Conservation (phyloP, 1,140 invertebrate species). For the Cyphomyrmex costatus region DNA sequence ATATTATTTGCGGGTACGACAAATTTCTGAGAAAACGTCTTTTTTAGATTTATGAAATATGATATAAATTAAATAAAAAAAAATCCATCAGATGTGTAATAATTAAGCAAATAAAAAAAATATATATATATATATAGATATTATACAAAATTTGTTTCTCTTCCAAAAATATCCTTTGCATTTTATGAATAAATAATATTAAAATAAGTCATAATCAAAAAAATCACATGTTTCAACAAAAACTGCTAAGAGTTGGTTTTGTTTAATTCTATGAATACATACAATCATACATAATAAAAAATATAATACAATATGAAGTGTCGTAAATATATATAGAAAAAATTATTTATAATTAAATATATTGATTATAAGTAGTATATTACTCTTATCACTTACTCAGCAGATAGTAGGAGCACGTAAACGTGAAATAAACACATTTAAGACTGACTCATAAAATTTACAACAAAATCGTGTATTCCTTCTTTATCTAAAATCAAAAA, state of each 20-base stretch:
- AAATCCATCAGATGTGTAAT: not conserved
- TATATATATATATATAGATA: constrained; percentile 2
- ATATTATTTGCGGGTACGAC: not conserved
- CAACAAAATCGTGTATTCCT: constrained; percentile 73
- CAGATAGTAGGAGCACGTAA: not conserved
- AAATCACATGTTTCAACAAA: not conserved
- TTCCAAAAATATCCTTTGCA: not conserved
- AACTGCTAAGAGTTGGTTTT: not conserved
- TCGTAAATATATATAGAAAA: constrained; percentile 12
- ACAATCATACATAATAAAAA: constrained; percentile 26
- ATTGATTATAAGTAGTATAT: constrained; percentile 6
- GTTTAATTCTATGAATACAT: not conserved
- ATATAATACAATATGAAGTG: constrained; percentile 26
- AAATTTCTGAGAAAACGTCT: not conserved
- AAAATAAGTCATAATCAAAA: too few relatives aligned
- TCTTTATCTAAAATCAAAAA: constrained; percentile 73
- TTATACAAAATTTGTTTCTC: not conserved
- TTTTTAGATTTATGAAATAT: not conserved
- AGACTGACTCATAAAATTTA: constrained; percentile 53
- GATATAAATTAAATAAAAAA: not conserved
- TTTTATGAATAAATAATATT: not conserved
- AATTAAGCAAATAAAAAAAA: not conserved
- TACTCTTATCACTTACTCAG: not conserved
- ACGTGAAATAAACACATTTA: constrained; percentile 40
- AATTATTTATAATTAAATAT: constrained; percentile 32